Evolutionary conservation across 1,140 invertebrate genomes (phyloP).

Genomic region (Cyclina sinensis): DNA sequence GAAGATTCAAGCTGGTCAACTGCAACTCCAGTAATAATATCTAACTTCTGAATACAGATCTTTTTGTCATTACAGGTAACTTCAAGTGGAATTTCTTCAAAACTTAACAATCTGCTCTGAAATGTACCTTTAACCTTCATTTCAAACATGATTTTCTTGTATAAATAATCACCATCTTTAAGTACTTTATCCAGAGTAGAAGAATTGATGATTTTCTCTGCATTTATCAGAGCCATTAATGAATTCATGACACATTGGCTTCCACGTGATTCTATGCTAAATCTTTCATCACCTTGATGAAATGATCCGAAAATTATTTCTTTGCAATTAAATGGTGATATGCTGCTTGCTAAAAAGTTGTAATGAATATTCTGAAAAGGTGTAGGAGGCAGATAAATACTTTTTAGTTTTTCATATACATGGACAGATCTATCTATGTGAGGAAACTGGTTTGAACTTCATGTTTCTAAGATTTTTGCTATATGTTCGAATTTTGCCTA

Average conservation of each 20-base stretch:
- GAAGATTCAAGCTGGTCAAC: neutral
- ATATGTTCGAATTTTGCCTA: neutral
- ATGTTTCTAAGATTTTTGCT: neutral
- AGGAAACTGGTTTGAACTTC: neutral
- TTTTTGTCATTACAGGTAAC: neutral
- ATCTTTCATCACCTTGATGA: slow-evolving; percentile 16
- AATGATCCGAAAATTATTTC: slow-evolving; percentile 12
- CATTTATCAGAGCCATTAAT: slow-evolving; percentile 1
- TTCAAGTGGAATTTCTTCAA: neutral
- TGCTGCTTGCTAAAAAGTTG: neutral
- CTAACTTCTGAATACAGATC: neutral
- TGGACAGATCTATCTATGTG: neutral
- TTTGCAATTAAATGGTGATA: neutral
- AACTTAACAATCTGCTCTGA: neutral
- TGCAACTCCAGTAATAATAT: neutral
- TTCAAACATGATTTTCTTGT: neutral
- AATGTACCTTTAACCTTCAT: slow-evolving; percentile 21
- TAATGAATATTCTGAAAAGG: neutral
- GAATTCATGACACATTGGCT: slow-evolving; percentile 1
- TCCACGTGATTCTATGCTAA: slow-evolving; percentile 13
- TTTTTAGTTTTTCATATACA: too few species aligned
- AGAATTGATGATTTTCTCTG: neutral
- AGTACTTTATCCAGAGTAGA: slow-evolving; percentile 5
- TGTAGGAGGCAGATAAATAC: neutral
- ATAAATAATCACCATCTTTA: neutral